phyloP scores from a whole-genome alignment of 1,140 invertebrate genomes.

The Solenopsis invicta region DNA sequence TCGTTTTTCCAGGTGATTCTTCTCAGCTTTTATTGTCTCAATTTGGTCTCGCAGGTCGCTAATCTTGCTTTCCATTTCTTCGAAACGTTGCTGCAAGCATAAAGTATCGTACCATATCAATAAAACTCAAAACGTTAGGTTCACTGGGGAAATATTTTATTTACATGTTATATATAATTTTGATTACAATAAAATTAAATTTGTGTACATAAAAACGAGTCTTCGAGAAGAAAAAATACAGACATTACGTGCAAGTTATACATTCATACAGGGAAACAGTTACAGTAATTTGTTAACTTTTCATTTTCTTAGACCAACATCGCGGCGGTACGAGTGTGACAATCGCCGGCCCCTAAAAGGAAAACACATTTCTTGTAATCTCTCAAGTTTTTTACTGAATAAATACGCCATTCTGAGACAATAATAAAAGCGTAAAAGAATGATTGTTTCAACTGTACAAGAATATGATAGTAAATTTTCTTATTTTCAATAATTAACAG shows the following conservation, averaged over 20 bases:
- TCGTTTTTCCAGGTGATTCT: constrained; percentile 82
- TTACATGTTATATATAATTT: constrained; percentile 69
- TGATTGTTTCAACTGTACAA: background rate
- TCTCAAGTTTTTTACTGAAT: background rate
- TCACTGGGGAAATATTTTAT: constrained; percentile 75
- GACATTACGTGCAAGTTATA: background rate
- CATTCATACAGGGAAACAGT: constrained; percentile 27
- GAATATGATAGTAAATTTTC: background rate
- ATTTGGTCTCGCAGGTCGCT: constrained; percentile 84
- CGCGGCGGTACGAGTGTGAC: constrained; percentile 83
- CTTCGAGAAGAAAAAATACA: background rate
- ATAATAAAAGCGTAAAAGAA: background rate
- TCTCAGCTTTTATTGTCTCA: constrained; percentile 83
- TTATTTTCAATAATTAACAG: background rate
- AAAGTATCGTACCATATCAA: constrained; percentile 79
- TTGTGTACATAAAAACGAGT: constrained; percentile 17
- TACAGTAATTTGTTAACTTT: constrained; percentile 73
- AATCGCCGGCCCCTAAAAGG: constrained; percentile 83
- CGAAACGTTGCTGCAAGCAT: constrained; percentile 85
- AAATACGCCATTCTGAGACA: background rate
- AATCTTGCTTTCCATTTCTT: constrained; percentile 85
- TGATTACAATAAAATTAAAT: constrained; percentile 65
- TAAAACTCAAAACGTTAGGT: constrained; percentile 79
- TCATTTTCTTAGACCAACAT: constrained; percentile 82
- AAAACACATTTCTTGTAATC: constrained; percentile 68